These are phyloP conservation scores for Rhinella marina DNA, from an alignment of 2,797 vertebrate genomes.

Conservation along the genomic window DNA sequence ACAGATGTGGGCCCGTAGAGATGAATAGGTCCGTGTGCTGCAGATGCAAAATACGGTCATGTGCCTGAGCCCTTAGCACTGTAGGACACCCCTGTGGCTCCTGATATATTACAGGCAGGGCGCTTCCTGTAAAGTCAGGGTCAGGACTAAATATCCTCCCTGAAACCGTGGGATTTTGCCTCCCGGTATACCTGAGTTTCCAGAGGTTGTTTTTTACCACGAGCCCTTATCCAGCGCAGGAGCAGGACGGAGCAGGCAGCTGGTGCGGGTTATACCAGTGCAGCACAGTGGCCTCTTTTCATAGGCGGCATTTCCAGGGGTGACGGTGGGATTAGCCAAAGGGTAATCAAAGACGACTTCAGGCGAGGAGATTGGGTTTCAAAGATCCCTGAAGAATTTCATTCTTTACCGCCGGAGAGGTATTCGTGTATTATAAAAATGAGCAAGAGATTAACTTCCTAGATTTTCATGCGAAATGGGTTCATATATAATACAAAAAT, in stretches of 20 bases:
- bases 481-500: background rate
- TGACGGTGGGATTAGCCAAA: slow-evolving; percentile 30
- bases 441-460: background rate
- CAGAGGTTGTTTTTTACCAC: background rate
- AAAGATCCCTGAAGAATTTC: slow-evolving; percentile 42
- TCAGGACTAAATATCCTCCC: background rate
- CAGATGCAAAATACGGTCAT: too few relatives aligned
- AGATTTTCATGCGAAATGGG: background rate
- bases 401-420: slow-evolving; percentile 7
- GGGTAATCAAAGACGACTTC: slow-evolving; percentile 36
- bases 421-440: slow-evolving; percentile 8
- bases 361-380: slow-evolving; percentile 45
- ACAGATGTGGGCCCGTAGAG: too few relatives aligned
- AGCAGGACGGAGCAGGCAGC: background rate
- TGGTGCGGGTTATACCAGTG: background rate
- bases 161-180: background rate
- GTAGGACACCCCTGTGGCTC: background rate
- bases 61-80: too few relatives aligned
- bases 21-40: too few relatives aligned
- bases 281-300: slow-evolving; percentile 37
- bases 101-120: background rate
- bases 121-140: background rate
- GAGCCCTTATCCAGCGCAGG: background rate
- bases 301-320: slow-evolving; percentile 15
- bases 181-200: background rate